These are phyloP conservation scores for Hirundo rustica DNA, from an alignment of 2,797 vertebrate species.

Conservation along the genomic window DNA sequence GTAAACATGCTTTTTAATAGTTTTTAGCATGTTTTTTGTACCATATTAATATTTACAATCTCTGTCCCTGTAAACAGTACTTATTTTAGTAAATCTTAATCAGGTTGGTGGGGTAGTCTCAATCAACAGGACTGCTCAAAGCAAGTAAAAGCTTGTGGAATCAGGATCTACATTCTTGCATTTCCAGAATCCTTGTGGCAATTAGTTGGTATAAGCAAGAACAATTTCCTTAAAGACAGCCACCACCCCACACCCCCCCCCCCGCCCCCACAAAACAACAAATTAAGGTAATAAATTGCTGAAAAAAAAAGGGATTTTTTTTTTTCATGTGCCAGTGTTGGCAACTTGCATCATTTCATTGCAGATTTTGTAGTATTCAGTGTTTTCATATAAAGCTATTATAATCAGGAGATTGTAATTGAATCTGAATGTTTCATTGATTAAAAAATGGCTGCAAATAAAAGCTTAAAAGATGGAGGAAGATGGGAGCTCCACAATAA, in stretches of 20 bases:
- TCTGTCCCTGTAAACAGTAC: background rate
- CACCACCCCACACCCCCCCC: background rate
- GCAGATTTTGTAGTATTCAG: background rate
- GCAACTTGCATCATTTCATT: background rate
- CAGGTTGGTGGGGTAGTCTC: background rate
- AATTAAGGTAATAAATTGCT: background rate
- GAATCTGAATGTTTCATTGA: background rate
- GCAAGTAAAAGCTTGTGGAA: background rate
- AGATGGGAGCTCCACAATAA: background rate
- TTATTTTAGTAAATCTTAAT: background rate
- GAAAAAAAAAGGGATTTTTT: background rate
- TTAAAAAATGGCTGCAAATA: background rate
- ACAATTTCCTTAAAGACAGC: background rate
- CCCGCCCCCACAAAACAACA: background rate
- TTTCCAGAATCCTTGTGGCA: constrained; percentile 9
- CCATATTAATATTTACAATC: background rate
- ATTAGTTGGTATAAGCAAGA: background rate
- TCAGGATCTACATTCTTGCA: background rate
- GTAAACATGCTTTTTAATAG: background rate
- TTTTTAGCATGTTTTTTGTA: background rate
- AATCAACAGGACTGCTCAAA: background rate
- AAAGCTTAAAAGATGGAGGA: background rate
- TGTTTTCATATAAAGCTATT: background rate
- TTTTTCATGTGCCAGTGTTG: background rate
- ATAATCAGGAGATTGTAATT: background rate